Conservation (phyloP, 2,113 vertebrate species). For the Spermophilus dauricus region DNA sequence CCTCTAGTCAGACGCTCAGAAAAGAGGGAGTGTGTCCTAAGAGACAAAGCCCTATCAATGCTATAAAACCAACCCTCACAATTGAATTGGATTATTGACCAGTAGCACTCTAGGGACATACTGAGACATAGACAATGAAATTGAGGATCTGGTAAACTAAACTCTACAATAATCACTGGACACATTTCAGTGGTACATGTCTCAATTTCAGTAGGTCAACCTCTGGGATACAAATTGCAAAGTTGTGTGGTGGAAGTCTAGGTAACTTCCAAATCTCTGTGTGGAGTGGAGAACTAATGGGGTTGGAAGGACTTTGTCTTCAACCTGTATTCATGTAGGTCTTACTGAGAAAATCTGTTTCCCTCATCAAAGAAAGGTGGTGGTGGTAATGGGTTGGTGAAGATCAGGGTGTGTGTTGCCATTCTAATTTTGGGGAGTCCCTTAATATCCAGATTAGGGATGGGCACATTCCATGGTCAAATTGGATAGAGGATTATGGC, state of each 20-base stretch:
- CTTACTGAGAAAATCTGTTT: not conserved
- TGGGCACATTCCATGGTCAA: not conserved
- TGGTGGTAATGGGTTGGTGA: not conserved
- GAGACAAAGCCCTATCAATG: not conserved
- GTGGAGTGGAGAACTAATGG: not conserved
- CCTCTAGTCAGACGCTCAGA: not conserved
- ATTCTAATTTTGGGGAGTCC: not conserved
- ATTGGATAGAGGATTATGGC: slow-evolving; percentile 4
- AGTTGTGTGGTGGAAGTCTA: no score
- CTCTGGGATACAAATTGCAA: not conserved
- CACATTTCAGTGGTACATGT: not conserved
- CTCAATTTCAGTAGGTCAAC: not conserved
- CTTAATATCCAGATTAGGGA: not conserved
- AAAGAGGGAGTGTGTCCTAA: not conserved
- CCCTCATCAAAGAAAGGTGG: not conserved
- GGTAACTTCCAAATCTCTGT: not conserved
- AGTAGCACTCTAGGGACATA: not conserved
- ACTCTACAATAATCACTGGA: not conserved
- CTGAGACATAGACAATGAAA: not conserved
- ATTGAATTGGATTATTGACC: not conserved
- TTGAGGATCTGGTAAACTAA: not conserved
- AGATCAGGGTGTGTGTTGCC: not conserved
- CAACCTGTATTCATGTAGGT: not conserved
- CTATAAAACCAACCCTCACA: not conserved
- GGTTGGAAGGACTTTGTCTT: not conserved